Percentiles rank a stretch among this genome's conserved stretches.
Conservation (phyloP, 2,888 invertebrate species). For the Chymomyza amoena region DNA sequence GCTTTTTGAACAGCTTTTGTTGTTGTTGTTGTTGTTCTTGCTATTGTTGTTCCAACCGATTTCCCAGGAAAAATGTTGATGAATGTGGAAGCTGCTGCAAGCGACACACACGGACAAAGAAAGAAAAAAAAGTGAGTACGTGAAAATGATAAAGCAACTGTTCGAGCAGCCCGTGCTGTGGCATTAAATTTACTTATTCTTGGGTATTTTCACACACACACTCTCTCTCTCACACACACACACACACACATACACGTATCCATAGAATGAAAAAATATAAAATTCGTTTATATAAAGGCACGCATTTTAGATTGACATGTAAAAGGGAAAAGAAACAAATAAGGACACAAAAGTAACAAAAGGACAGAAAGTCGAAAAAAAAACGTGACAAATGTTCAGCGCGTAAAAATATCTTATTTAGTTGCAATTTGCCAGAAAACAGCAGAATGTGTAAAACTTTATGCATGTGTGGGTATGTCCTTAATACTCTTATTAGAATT, state of each 20-base stretch:
- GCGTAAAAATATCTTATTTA: constrained; percentile 58
- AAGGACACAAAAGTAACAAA: constrained; percentile 4
- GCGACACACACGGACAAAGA: neutral
- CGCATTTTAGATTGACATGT: constrained; percentile 48
- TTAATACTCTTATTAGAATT: neutral
- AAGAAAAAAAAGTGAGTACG: constrained; percentile 30
- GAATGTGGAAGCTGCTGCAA: constrained; percentile 36
- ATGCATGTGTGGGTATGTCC: constrained; percentile 8
- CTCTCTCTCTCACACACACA: constrained; percentile 21
- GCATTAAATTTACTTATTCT: constrained; percentile 52
- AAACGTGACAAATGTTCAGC: constrained; percentile 55
- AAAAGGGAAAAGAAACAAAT: constrained; percentile 13
- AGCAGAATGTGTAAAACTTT: neutral
- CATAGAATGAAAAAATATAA: constrained; percentile 8
- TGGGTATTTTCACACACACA: constrained; percentile 47
- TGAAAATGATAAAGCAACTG: constrained; percentile 71
- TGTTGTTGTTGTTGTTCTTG: too few species aligned
- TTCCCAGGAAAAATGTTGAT: constrained; percentile 31
- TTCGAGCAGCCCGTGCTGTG: constrained; percentile 52
- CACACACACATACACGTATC: neutral
- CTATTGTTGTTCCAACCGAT: too few species aligned
- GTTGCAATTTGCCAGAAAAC: constrained; percentile 20
- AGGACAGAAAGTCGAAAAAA: constrained; percentile 9
- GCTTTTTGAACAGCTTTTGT: neutral
- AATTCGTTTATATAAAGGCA: constrained; percentile 40